Evolutionary conservation across 2,113 vertebrate genomes (phyloP).

Genomic region (Gasterosteus aculeatus): DNA sequence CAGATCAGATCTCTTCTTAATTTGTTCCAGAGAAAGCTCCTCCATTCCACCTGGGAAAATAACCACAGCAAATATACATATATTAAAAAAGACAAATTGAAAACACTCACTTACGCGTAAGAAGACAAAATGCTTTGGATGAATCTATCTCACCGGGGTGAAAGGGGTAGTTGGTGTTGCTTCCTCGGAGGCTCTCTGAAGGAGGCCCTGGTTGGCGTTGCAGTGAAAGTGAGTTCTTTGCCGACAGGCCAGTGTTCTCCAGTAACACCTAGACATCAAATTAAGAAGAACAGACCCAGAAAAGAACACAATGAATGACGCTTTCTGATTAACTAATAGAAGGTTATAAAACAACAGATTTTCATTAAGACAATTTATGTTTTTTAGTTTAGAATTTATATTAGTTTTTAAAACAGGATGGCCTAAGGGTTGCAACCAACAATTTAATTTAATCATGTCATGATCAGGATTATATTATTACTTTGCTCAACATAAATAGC

Average conservation of each 20-base stretch:
- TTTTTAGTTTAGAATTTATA: no score
- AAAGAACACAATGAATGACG: not conserved
- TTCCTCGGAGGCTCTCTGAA: constrained; percentile 87
- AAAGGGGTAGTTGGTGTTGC: constrained; percentile 90
- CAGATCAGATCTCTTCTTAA: constrained; percentile 79
- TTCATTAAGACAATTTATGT: not conserved
- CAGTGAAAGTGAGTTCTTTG: constrained; percentile 91
- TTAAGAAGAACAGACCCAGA: not conserved
- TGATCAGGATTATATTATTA: not conserved
- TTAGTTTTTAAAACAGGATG: not conserved
- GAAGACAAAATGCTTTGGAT: not conserved
- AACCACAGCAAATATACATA: not conserved
- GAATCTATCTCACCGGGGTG: constrained; percentile 82
- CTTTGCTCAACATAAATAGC: not conserved
- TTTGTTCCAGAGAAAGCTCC: constrained; percentile 87
- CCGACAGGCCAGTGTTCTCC: constrained; percentile 86
- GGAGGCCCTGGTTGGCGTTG: constrained; percentile 86
- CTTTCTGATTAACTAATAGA: not conserved
- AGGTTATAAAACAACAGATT: not conserved
- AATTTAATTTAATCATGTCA: not conserved
- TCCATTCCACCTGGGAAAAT: constrained; percentile 87
- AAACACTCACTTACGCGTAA: not conserved
- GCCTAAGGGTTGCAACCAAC: not conserved
- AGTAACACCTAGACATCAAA: constrained; percentile 78
- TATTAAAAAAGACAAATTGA: not conserved